Evolutionary conservation across 30 jellyfish, hydroid and myxozoan genomes (phyloP).

Genomic region (Pelagia noctiluca): DNA sequence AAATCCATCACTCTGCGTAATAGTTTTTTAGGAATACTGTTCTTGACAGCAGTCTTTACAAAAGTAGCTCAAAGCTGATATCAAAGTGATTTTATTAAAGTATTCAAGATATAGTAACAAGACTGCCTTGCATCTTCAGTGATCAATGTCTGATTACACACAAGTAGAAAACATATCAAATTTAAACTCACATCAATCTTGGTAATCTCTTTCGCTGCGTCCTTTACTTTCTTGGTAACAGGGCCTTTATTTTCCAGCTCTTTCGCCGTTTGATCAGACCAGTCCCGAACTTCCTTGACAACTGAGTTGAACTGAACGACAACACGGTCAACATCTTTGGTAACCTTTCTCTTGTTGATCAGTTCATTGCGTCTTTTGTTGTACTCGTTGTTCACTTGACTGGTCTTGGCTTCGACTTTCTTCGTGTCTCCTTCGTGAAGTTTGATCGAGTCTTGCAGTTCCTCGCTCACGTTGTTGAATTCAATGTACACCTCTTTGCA

Average conservation of each 20-base stretch:
- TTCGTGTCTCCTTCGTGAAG: conserved; percentile 60
- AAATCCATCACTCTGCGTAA: too few relatives aligned
- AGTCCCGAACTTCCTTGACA: conserved; percentile 33
- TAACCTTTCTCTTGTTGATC: conserved; percentile 36
- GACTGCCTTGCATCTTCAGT: too few relatives aligned
- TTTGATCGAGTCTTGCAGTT: conserved; percentile 53
- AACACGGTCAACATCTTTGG: conserved; percentile 66
- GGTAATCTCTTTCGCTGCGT: conserved; percentile 68
- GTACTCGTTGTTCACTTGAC: conserved; percentile 46
- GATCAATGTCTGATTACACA: too few relatives aligned
- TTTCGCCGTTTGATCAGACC: conserved; percentile 74
- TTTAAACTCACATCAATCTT: conserved; percentile 84
- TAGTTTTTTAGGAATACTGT: too few relatives aligned
- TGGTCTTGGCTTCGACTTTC: conserved; percentile 50
- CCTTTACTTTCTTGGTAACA: conserved; percentile 62
- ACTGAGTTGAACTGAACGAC: conserved; percentile 52
- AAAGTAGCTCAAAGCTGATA: too few relatives aligned
- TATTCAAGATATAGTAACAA: too few relatives aligned
- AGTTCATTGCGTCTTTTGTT: conserved; percentile 41
- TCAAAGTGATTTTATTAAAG: too few relatives aligned
- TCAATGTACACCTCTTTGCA: conserved; percentile 61
- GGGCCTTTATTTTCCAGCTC: conserved; percentile 57
- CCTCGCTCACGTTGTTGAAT: conserved; percentile 53
- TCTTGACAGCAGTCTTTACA: too few relatives aligned
- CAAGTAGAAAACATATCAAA: too few relatives aligned